phyloP scores from a whole-genome alignment of 2,113 vertebrate species.

The Grammomys surdaster region DNA sequence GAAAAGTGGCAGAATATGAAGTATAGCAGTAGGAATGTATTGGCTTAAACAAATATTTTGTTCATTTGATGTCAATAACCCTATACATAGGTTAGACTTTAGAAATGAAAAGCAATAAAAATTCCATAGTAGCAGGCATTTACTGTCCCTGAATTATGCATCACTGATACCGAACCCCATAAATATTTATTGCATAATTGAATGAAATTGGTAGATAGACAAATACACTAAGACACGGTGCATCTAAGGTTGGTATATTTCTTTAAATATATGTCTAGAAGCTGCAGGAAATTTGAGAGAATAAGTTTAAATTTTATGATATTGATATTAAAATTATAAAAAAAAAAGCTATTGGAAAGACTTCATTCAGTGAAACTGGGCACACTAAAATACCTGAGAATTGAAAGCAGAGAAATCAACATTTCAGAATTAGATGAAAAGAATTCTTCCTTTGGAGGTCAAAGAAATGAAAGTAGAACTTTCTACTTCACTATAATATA shows the following conservation, averaged over 20 bases:
- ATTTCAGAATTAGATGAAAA: neutral
- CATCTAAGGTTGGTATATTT: neutral
- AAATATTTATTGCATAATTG: constrained; percentile 34
- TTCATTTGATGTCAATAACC: neutral
- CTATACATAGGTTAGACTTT: neutral
- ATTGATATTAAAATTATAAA: neutral
- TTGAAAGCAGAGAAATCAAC: neutral
- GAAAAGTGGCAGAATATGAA: neutral
- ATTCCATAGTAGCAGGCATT: neutral
- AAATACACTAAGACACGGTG: neutral
- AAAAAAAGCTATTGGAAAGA: neutral
- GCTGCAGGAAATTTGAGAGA: neutral
- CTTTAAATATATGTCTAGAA: neutral
- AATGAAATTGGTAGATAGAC: neutral
- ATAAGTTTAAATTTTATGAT: neutral
- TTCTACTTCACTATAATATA: neutral
- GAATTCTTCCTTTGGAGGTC: neutral
- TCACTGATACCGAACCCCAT: neutral
- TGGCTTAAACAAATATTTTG: neutral
- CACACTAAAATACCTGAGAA: neutral
- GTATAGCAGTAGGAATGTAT: neutral
- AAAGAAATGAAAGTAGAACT: neutral
- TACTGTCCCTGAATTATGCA: neutral
- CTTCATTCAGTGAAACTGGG: constrained; percentile 21
- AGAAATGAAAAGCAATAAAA: neutral